Evolutionary conservation across 2,797 vertebrate species (phyloP).

Genomic region (Gobionotothen gibberifrons): DNA sequence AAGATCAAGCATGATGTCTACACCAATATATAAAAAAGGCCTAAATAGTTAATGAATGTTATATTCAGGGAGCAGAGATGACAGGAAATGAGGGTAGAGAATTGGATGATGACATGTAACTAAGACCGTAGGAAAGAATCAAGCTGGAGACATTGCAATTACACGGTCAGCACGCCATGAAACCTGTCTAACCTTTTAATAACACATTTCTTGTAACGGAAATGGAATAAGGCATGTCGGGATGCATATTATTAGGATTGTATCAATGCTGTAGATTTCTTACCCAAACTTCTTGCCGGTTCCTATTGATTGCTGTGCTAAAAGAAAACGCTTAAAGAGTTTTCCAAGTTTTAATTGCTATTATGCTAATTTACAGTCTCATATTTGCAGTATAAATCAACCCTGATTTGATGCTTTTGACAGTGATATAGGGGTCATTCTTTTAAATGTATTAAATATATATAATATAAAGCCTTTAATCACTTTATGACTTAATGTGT

Average conservation of each 20-base stretch:
- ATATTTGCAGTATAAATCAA: no score
- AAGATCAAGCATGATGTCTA: not conserved
- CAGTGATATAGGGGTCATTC: no score
- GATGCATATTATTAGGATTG: not conserved
- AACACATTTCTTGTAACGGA: not conserved
- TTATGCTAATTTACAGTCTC: not conserved
- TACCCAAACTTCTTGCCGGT: not conserved
- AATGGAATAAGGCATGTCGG: not conserved
- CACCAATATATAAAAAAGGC: no score
- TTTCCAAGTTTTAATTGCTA: not conserved
- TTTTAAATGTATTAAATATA: no score
- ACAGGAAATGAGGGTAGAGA: not conserved
- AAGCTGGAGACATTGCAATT: conserved; percentile 12
- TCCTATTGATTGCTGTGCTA: not conserved
- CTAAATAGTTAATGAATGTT: no score
- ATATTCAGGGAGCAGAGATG: not conserved
- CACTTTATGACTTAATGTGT: no score
- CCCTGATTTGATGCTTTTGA: no score
- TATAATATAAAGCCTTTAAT: no score
- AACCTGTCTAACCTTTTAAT: conserved; percentile 22
- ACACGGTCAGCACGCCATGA: conserved; percentile 1
- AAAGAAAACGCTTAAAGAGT: not conserved
- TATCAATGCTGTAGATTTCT: not conserved
- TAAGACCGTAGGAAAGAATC: not conserved
- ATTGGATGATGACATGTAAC: not conserved